Evolutionary conservation across 2,797 vertebrate species (phyloP), one percentile per base, ranked within the genome.

Genomic region (Chrosomus eos): DNA sequence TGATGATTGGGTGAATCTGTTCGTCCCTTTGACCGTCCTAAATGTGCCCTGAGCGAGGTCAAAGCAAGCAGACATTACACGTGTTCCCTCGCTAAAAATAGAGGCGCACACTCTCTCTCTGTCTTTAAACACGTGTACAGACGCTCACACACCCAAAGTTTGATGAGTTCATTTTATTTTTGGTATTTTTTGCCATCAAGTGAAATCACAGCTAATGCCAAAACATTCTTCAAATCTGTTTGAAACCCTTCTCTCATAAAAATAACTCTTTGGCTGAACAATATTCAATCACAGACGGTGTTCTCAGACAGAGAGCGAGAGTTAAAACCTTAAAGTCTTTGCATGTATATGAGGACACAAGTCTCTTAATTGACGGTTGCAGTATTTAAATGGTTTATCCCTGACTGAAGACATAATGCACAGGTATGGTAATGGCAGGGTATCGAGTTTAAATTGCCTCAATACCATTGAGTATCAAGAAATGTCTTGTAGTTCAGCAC

Each of bases 1-100:
- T 43, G 43, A 77, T 76, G 68, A 70, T 85, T 79, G 73, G 79
- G 64, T 71, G 82, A 85, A 89, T 89, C 76, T 84, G 73, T 78
- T 66, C 51, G 14, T 88, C 55, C 26, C 60, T 19, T 28, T 74
- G 16, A 71, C 76, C 64, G 80, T 81, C 81, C 84, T 62, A 80
- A 82, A 86, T 51, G 68, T 66, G 80, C 21, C 36, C 66, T 74
- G 68, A 45, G 68, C 74, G 87, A 87, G 88, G 88, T 87, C 76
- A 78, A 72, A 85, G 28, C 72, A 43, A 86, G 62, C 67, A 67
- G 80, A 51, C 60, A 11, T 81, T 60, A 36, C 62, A 55, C 71
- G 70, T 58, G 80, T 80, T 45, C 2, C 45, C 74, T 38, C 43
- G 58, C 86, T 87, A 86, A 86, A 89, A 84, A 87, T 89, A 87